Evolutionary conservation across 2,113 vertebrate genomes (phyloP).

Genomic region (Pseudonaja textilis): DNA sequence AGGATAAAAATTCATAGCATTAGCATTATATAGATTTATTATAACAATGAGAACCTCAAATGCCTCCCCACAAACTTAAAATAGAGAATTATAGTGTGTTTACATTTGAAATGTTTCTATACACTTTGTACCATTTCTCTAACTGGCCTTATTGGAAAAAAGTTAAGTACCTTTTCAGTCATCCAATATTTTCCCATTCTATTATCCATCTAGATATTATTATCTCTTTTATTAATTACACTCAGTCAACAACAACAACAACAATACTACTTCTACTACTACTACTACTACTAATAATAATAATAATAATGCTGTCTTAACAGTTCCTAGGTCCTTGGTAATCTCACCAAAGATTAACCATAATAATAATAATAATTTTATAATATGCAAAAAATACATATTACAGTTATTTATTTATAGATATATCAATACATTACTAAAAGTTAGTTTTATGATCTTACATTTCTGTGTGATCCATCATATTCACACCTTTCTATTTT

Average conservation of each 20-base stretch:
- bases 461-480: conserved; percentile 90
- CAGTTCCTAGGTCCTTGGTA: no score
- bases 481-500: conserved; percentile 98
- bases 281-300: no score
- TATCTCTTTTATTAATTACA: no score
- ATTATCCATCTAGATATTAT: neutral
- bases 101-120: neutral
- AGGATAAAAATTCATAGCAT: neutral
- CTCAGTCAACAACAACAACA: no score
- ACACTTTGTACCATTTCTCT: neutral
- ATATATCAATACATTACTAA: neutral
- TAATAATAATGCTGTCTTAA: no score
- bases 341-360: no score
- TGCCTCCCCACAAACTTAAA: neutral
- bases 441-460: conserved; percentile 45
- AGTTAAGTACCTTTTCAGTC: neutral
- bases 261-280: no score
- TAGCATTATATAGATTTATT: neutral
- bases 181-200: neutral
- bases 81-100: neutral
- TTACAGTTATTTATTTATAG: neutral
- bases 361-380: neutral
- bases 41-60: neutral
- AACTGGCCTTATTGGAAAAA: neutral
- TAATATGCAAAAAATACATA: neutral